phyloP scores from a whole-genome alignment of 2,113 vertebrate genomes.

The Rhinichthys klamathensis region DNA sequence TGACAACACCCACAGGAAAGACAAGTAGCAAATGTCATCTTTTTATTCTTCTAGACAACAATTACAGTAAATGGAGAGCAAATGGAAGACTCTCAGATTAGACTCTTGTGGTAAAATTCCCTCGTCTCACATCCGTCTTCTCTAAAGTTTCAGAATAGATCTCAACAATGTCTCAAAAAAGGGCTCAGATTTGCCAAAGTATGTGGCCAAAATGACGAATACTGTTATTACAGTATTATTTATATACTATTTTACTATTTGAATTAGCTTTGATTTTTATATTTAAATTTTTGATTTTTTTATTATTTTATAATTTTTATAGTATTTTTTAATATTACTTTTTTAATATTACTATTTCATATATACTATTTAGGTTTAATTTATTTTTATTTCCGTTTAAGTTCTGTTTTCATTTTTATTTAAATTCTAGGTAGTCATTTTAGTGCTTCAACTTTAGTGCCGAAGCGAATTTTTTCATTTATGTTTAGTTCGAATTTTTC shows the following conservation, averaged over 20 bases:
- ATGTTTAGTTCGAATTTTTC: neutral
- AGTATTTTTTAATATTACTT: neutral
- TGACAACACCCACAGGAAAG: neutral
- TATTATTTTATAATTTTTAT: neutral
- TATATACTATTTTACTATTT: neutral
- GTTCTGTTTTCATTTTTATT: neutral
- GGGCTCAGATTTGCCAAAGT: neutral
- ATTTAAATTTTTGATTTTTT: neutral
- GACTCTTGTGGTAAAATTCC: neutral
- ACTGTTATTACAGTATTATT: neutral
- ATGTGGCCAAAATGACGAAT: neutral
- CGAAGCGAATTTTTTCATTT: neutral
- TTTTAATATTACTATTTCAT: neutral
- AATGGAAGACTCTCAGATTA: neutral
- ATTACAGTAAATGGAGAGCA: neutral
- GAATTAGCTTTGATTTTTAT: neutral
- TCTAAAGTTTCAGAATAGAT: neutral
- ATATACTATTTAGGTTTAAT: neutral
- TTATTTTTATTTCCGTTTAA: neutral
- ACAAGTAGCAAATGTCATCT: neutral
- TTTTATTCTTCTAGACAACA: neutral
- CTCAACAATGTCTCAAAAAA: neutral
- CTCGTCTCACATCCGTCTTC: neutral
- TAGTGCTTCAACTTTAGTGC: neutral
- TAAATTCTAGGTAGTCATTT: neutral